phyloP scores from a whole-genome alignment of 2,797 vertebrate genomes.

The Triplophysa yarkandensis region DNA sequence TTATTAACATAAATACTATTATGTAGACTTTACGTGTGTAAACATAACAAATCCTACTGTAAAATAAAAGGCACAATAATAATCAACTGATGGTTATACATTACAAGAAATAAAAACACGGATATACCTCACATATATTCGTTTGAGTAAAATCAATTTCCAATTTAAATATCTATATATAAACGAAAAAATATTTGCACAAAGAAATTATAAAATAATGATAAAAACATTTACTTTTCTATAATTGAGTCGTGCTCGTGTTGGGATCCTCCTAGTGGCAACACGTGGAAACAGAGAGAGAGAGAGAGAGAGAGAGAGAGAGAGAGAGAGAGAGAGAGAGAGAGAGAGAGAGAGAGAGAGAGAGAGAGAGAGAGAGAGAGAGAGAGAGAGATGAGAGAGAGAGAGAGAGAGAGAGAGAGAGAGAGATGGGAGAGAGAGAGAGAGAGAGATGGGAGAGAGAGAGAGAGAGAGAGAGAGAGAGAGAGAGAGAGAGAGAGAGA shows the following conservation, averaged over 20 bases:
- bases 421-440: constrained; percentile 4
- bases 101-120: too few species aligned
- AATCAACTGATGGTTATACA: too few species aligned
- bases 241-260: neutral
- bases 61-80: too few species aligned
- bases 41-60: neutral
- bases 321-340: neutral
- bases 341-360: neutral
- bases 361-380: constrained; percentile 10
- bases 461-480: neutral
- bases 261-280: constrained; percentile 48
- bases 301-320: constrained; percentile 6
- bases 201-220: neutral
- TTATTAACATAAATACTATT: too few species aligned
- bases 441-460: neutral
- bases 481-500: constrained; percentile 11
- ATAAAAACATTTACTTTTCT: neutral
- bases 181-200: neutral
- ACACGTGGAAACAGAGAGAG: constrained; percentile 6
- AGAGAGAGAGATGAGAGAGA: neutral
- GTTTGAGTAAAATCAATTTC: neutral
- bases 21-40: neutral
- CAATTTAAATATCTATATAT: neutral
- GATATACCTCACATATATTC: neutral
- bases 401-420: constrained; percentile 23